Evolutionary conservation across 2,888 invertebrate genomes (phyloP), one percentile per base, ranked within the genome.

Genomic region (Colletes collaris): DNA sequence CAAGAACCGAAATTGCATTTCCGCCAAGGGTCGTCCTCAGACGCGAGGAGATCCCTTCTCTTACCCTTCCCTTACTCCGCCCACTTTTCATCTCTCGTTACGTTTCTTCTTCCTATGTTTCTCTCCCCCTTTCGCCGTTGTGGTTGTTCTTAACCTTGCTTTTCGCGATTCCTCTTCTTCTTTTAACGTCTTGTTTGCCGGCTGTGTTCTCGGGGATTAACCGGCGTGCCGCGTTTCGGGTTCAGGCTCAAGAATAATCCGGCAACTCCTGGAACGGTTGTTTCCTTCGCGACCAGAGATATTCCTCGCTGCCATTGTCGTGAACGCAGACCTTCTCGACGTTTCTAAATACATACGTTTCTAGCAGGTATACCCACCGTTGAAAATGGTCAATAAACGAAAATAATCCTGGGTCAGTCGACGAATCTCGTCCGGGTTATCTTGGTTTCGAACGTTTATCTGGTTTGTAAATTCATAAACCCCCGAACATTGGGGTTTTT

Each of bases 1-100:
- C 79, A 63, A 70, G 67, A 72, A 70, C 63, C 83, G 74, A 83
- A 83, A 83, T 83, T 83, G 65, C 76, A 79, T 83, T 83, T 83
- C 70, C 83, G 65, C 63, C 76, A 65, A 76, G 79, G 67, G 74
- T 76, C 52, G 56, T 63, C 67, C 62, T 79, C 73, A 68, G 70
- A 82, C 74, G 62, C 67, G 16, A 55, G 46, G 27, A 59, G 53
- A 71, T 35, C 16, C 46, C 64, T 50, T 69, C 64, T 53, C 50
- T 59, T 44, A 44, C 52, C 68, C 68, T 44, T 64, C 52, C 13
- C 46, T 73, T 69, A 53, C 72, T 62, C 50, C 60, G 56, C 37
- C 64, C 37, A 65, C 63, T 80, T 79, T 68, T 67, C 66, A 46
- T 60, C 66, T 70, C 68, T 74, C 49, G 58, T 64, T 65, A 69